phyloP scores from a whole-genome alignment of 1,140 invertebrate species.

The Megalopta genalis region DNA sequence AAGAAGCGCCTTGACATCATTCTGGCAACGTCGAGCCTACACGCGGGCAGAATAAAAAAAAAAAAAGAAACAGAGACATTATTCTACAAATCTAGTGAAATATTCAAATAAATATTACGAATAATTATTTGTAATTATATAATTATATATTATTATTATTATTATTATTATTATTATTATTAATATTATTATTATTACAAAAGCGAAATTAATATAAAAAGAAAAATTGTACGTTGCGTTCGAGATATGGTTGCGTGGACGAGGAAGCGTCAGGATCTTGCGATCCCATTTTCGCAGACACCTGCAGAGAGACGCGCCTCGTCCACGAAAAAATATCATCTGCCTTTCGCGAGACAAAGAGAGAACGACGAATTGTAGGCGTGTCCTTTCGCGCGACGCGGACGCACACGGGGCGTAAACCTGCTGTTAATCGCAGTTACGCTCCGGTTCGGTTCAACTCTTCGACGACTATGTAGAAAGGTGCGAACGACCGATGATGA shows the following conservation, averaged over 20 bases:
- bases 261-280: constrained; percentile 11
- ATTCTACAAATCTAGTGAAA: constrained; percentile 78
- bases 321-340: background rate
- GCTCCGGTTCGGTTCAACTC: background rate
- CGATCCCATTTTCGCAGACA: background rate
- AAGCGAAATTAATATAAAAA: constrained; percentile 63
- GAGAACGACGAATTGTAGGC: background rate
- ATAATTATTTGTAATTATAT: constrained; percentile 72
- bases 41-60: constrained; percentile 7
- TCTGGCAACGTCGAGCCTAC: constrained; percentile 30
- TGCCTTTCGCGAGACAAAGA: background rate
- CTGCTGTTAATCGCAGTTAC: background rate
- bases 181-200: too few relatives aligned
- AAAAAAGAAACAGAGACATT: constrained; percentile 25
- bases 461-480: background rate
- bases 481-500: too few relatives aligned
- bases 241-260: constrained; percentile 25
- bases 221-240: constrained; percentile 54
- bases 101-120: constrained; percentile 72
- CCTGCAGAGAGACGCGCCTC: too few relatives aligned
- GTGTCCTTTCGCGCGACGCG: too few relatives aligned
- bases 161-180: constrained; percentile 67
- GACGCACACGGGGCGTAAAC: too few relatives aligned
- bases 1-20: constrained; percentile 36
- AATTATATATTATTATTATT: constrained; percentile 61